A percentile compares a stretch with the other conserved stretches of the same genome.
Conservation (phyloP, 2,888 invertebrate genomes). For the Thyatira batis region DNA sequence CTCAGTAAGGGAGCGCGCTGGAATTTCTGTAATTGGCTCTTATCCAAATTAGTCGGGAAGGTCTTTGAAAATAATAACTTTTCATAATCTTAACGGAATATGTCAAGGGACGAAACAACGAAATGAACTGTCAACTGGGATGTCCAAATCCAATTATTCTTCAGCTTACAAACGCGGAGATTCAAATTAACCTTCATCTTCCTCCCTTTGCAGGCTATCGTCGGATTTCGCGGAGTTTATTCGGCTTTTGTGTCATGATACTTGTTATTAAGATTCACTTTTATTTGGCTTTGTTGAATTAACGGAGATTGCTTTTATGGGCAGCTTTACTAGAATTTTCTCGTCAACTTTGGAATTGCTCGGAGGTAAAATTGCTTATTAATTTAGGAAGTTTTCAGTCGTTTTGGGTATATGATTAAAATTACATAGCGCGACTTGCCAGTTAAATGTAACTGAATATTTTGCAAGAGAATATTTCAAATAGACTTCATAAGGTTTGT, state of each 20-base stretch:
- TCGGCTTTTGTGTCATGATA: conserved; percentile 52
- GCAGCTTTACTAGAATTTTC: conserved; percentile 29
- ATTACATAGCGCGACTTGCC: no score
- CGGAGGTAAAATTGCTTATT: not conserved
- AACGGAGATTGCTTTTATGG: conserved; percentile 36
- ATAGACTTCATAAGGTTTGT: not conserved
- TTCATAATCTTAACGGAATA: conserved; percentile 75
- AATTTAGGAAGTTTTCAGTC: not conserved
- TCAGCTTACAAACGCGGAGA: conserved; percentile 69
- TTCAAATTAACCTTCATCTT: conserved; percentile 72
- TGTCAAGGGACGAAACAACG: conserved; percentile 71
- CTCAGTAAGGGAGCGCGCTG: conserved; percentile 55
- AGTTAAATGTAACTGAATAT: not conserved
- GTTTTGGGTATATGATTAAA: not conserved
- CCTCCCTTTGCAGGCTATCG: conserved; percentile 48
- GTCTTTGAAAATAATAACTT: conserved; percentile 69
- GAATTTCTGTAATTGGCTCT: conserved; percentile 68
- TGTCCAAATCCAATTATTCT: conserved; percentile 78
- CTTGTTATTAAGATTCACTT: conserved; percentile 60
- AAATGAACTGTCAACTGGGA: conserved; percentile 79
- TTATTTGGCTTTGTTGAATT: conserved; percentile 42
- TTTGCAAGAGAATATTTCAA: not conserved
- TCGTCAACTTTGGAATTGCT: conserved; percentile 27
- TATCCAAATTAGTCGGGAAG: conserved; percentile 64
- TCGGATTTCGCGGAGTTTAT: conserved; percentile 47